phyloP scores from a whole-genome alignment of 1,140 invertebrate species.

The Rhynchophorus ferrugineus region DNA sequence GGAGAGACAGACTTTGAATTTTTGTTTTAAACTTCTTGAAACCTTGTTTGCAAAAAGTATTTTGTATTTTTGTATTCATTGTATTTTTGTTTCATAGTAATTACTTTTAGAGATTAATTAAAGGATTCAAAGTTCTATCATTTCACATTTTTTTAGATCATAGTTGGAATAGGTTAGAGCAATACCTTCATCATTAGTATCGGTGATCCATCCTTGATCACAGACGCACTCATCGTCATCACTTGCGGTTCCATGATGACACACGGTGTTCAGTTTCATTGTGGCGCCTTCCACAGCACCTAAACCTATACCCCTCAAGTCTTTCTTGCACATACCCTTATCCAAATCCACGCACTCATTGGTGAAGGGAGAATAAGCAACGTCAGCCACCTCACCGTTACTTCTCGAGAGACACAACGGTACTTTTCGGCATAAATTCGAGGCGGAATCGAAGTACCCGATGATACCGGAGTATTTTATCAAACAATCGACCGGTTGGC shows the following conservation, averaged over 20 bases:
- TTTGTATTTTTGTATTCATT: no score
- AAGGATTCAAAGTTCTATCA: no score
- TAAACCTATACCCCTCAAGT: conserved; percentile 15
- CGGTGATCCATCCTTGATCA: conserved; percentile 14
- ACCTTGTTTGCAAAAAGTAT: no score
- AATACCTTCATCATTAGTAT: conserved; percentile 17
- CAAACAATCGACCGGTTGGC: conserved; percentile 25
- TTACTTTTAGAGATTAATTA: no score
- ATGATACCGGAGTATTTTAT: conserved; percentile 23
- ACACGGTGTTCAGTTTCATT: conserved; percentile 12
- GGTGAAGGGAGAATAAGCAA: conserved; percentile 17
- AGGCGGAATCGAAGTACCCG: conserved; percentile 20
- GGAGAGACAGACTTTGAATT: no score
- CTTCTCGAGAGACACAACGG: conserved; percentile 16
- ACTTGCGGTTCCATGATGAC: conserved; percentile 20
- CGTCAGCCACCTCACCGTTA: conserved; percentile 11
- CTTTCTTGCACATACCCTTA: conserved; percentile 7
- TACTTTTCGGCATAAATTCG: conserved; percentile 16
- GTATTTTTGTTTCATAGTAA: no score
- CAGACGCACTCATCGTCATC: conserved; percentile 18
- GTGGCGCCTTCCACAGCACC: neutral
- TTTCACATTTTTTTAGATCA: no score
- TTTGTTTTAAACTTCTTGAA: no score
- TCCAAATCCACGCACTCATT: conserved; percentile 23
- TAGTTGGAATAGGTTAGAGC: no score